Percentiles rank a stretch among this genome's conserved stretches.
Conservation (phyloP, 1,140 invertebrate species). For the Bombus polaris region DNA sequence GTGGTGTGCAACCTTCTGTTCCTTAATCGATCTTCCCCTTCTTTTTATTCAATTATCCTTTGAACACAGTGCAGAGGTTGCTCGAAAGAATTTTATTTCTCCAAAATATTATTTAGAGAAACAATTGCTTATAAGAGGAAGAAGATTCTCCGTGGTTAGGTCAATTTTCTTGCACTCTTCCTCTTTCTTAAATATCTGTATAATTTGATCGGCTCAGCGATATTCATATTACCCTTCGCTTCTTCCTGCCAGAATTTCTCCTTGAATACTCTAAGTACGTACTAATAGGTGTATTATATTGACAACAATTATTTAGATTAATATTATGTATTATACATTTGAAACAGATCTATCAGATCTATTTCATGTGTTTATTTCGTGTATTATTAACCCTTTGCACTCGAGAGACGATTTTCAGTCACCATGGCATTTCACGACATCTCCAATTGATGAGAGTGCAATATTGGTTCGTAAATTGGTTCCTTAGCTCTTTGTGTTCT, state of each 20-base stretch:
- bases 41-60: not conserved
- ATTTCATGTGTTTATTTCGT: no score
- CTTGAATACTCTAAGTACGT: not conserved
- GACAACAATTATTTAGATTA: not conserved
- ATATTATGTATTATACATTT: not conserved
- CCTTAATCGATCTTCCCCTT: not conserved
- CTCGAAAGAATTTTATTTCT: not conserved
- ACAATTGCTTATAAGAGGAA: not conserved
- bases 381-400: no score
- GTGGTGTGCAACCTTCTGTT: slow-evolving; percentile 40
- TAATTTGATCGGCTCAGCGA: not conserved
- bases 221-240: no score
- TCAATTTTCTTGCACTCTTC: no score
- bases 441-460: no score
- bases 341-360: not conserved
- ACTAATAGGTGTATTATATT: not conserved
- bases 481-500: no score
- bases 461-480: no score
- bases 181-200: not conserved
- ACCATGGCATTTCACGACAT: no score
- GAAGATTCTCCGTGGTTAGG: not conserved
- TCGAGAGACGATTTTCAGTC: no score
- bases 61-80: not conserved
- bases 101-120: not conserved
- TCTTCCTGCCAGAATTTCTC: not conserved